Base-by-base conservation (phyloP, 2,888 invertebrate genomes). In the Bembecia ichneumoniformis region DNA sequence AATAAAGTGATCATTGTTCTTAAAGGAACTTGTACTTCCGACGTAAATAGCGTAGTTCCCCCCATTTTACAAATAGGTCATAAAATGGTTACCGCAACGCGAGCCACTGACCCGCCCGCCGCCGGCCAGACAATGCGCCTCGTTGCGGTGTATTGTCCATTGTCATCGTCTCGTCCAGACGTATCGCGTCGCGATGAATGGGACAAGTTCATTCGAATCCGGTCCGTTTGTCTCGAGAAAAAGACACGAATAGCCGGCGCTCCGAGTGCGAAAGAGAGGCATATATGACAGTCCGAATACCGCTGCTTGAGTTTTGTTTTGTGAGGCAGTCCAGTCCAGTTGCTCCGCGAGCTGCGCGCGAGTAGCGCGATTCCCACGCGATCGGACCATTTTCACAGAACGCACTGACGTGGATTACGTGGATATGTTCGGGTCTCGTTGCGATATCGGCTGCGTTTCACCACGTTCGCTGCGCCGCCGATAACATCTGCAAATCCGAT, bases 401-500 rank as follows among this genome's bases (percentile, higher is more conserved):
- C 53, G 54, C 60, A 54, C 61, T 58, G 57, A 52, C 56, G 53
- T 63, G 68, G 68, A 71, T 58, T 56, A 52, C 56, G 53, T 63
- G 68, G 68, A 71, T 74, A 82, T 81, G 80, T 67, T 62, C 75
- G 71, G 64, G 64, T 73, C 74, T 74, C 74, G 71, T 77, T 76
- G 67, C 76, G 73, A 64, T 71, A 69, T 70, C 74, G 75, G 75
- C 71, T 71, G 73, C 69, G 72, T 67, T 68, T 74, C 74, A 68
- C 64, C 71, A 70, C 68, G 62, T 63, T 66, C 66, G 62, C 59
- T 55, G 49, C 52, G 47, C 53, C 51, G 47, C 54, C 76, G 83
- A 82, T 84, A 83, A 81, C 75, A 81, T 82, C 80, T 76, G 79
- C 78, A 67, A 80, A 80, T 74, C 72, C 68, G 77, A 84, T 83